phyloP scores from a whole-genome alignment of 2,797 vertebrate genomes.

The Xenentodon cancila region DNA sequence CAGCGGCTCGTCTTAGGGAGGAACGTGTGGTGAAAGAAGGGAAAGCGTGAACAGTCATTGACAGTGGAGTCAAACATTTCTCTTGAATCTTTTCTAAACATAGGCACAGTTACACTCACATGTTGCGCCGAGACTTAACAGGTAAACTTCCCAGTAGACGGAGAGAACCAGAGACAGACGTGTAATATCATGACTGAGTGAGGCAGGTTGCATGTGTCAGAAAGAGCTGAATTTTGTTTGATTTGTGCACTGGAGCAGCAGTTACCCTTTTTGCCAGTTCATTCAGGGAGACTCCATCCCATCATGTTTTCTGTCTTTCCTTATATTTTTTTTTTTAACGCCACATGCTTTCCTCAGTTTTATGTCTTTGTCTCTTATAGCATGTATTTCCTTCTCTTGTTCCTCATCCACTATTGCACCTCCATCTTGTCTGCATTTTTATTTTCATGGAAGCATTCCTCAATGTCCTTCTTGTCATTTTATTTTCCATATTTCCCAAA shows the following conservation, averaged over 20 bases:
- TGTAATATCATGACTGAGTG: conserved; percentile 21
- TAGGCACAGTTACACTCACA: not conserved
- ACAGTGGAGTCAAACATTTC: too few species aligned
- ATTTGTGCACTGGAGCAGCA: conserved; percentile 57
- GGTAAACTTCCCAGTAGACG: not conserved
- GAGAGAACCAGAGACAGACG: conserved; percentile 12
- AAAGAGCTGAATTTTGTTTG: conserved; percentile 29
- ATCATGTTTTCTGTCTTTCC: conserved; percentile 26
- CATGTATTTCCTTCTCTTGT: too few species aligned
- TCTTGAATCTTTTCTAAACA: not conserved
- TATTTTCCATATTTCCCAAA: conserved; percentile 22
- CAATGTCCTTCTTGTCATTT: conserved; percentile 1
- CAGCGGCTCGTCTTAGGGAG: conserved; percentile 12
- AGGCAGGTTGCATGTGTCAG: conserved; percentile 6
- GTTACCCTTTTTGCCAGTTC: conserved; percentile 51
- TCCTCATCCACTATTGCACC: not conserved
- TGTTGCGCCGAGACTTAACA: not conserved
- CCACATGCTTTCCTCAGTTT: conserved; percentile 5
- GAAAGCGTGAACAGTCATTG: conserved; percentile 3
- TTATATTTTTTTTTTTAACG: conserved; percentile 16
- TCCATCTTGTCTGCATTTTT: not conserved
- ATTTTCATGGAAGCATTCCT: not conserved
- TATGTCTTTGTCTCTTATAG: conserved; percentile 7
- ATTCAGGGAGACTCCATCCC: conserved; percentile 55
- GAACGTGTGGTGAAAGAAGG: conserved; percentile 8